Base-by-base conservation (phyloP, 2,113 vertebrate species). In the Oenanthe melanoleuca region DNA sequence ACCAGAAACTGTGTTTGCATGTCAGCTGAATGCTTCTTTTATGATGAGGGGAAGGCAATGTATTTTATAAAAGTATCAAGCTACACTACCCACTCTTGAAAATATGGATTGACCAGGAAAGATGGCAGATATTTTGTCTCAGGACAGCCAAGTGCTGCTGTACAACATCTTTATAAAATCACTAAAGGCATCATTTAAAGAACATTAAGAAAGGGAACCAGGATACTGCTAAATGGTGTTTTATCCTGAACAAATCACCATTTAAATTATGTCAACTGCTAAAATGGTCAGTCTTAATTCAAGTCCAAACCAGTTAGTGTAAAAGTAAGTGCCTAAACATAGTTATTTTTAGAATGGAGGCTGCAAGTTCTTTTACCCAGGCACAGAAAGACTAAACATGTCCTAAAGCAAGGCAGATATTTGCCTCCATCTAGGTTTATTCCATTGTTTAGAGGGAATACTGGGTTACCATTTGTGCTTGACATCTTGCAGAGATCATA, bases 401-500 rank as follows among this genome's bases (percentile, higher is more conserved):
- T 65, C 25, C 45, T 93, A 75, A 67, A 86, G 9, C 3, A 11
- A 75, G 44, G 14, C 45, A 31, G 21, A 14, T 52, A 26, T 31
- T 92, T 93, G 22, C 45, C 26, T 82, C 37, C 24, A 37, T 47
- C n/a, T 37, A 79, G 34, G 53, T 72, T 92, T 89, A 81, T 42
- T 65, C 50, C 37, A 61, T 63, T 93, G 63, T 89, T 96, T 77
- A 80, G 55, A 72, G 63, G 86, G 91, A 96, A 90, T 65, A 75
- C 4, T 33, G 40, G 61, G 47, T 81, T 94, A 81, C 53, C 47
- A 66, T 81, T 93, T 87, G 47, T 85, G 65, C 77, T 82, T 96
- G 93, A 95, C 66, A 89, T 67, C 40, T 95, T 91, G 55, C 2
- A 0, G 70, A 86, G 47, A 77, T 64, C 50, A 64, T 86, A 64